phyloP scores from a whole-genome alignment of 2,113 vertebrate species.

The Ammodramus savannarum region DNA sequence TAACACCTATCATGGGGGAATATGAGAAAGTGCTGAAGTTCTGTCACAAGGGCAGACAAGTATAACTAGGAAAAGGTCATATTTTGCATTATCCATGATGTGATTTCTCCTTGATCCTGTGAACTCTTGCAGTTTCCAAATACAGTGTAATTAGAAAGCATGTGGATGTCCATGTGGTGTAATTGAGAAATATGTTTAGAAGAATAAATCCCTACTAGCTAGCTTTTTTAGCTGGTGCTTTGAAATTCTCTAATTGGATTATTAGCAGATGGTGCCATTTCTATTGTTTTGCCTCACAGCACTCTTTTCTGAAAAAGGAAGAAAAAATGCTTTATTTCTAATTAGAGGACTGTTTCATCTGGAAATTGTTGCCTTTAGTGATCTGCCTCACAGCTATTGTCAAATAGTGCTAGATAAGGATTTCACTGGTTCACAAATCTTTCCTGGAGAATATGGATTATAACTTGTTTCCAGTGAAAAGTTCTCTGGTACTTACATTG shows the following conservation, averaged over 20 bases:
- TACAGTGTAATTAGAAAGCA: slow-evolving; percentile 26
- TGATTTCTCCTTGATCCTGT: slow-evolving; percentile 11
- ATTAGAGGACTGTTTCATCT: slow-evolving; percentile 39
- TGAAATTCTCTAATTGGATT: slow-evolving; percentile 66
- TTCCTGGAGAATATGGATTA: background rate
- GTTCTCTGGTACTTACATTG: background rate
- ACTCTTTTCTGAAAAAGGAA: slow-evolving; percentile 5
- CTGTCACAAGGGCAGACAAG: background rate
- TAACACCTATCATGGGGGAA: background rate
- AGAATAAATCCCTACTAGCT: slow-evolving; percentile 45
- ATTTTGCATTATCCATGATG: background rate
- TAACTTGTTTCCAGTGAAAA: background rate
- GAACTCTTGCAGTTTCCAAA: slow-evolving; percentile 30
- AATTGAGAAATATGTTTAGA: slow-evolving; percentile 52
- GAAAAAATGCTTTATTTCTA: slow-evolving; percentile 35
- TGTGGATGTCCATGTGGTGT: slow-evolving; percentile 31
- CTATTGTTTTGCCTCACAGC: slow-evolving; percentile 61
- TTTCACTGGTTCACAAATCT: background rate
- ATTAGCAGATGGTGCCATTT: slow-evolving; percentile 68
- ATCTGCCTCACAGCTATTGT: slow-evolving; percentile 46
- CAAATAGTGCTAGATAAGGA: slow-evolving; percentile 27
- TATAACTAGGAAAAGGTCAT: background rate
- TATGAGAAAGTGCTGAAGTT: background rate
- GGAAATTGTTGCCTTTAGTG: slow-evolving; percentile 19
- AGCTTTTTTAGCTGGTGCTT: slow-evolving; percentile 49